Evolutionary conservation across 2,888 invertebrate species (phyloP), one percentile per base, ranked within the genome.

Genomic region (Ornithoptera alexandrae): DNA sequence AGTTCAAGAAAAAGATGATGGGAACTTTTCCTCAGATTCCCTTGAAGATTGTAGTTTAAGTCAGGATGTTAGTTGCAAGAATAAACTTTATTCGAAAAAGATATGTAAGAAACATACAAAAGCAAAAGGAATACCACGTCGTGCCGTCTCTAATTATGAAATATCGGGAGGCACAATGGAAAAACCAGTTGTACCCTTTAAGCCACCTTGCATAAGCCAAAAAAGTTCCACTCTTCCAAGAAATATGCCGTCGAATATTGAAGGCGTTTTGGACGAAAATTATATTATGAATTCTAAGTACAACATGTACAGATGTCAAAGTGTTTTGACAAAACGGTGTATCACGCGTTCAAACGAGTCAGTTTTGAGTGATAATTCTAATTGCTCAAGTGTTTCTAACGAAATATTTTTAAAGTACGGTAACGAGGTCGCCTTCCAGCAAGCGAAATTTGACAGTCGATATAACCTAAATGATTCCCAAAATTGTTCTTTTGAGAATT

Each of bases 81-180:
- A 92, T 70, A 93, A 93, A 78, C 80, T 83, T 72, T 94, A 82
- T 81, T 94, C 87, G 10, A 94, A 94, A 76, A 92, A 90, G 75
- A 82, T 93, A 8, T 93, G 93, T 71, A 93, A 92, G 73, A 93
- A 93, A 71, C 93, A 93, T 72, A 93, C 89, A 36, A 94, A 93
- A 75, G 86, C 81, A 65, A 74, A 77, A 53, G 84, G 86, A 57
- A 91, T 94, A 68, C 94, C 96, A 0, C 93, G 96, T 69, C 86
- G 96, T 42, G 95, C 96, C 56, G 93, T 96, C 20, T 96, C 97
- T 1, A 96, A 96, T 79, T 97, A 96, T 79, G 96, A 96, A 82
- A 96, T 97, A 63, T 94, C 94, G 70, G 83, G 88, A 6, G 77
- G 80, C 1, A 90, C 92, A 50, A 75, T 75, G 64, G 90, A 90